A percentile compares a stretch with the other conserved stretches of the same genome.
Evolutionary conservation across 2,888 invertebrate genomes (phyloP).

Genomic region (Eugnorisma glareosa): DNA sequence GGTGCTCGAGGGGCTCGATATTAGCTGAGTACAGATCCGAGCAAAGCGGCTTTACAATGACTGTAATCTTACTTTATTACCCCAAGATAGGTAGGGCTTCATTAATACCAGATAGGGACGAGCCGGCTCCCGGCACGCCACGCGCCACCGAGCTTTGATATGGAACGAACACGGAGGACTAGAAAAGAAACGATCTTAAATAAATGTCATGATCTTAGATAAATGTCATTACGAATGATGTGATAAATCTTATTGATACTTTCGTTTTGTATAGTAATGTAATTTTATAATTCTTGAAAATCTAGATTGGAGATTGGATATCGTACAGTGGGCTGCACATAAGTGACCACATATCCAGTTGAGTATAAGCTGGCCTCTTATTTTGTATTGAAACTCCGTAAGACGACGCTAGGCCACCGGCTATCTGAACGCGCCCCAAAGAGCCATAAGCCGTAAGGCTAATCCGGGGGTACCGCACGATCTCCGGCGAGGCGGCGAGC

Average conservation of each 20-base stretch:
- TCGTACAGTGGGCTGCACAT: neutral
- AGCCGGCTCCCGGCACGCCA: constrained; percentile 6
- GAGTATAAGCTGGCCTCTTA: neutral
- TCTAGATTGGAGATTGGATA: neutral
- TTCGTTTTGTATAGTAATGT: neutral
- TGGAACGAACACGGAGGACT: neutral
- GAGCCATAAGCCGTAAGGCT: too few relatives aligned
- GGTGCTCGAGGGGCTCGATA: constrained; percentile 49
- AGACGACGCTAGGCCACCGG: neutral
- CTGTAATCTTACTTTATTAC: constrained; percentile 82
- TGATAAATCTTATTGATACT: neutral
- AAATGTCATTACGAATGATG: constrained; percentile 11
- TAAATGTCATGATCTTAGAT: constrained; percentile 1
- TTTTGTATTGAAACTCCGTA: neutral
- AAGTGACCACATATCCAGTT: neutral
- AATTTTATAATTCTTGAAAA: neutral
- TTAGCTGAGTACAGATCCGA: constrained; percentile 61
- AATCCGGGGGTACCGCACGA: too few relatives aligned
- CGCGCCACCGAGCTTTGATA: neutral
- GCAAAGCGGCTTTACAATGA: constrained; percentile 74
- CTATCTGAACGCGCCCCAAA: too few relatives aligned
- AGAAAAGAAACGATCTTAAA: neutral
- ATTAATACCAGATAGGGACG: constrained; percentile 74
- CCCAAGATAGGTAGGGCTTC: constrained; percentile 75
- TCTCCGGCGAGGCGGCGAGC: too few relatives aligned